These are phyloP conservation scores for Cosmia pyralina DNA, from an alignment of 2,888 invertebrate genomes.

Conservation along the genomic window DNA sequence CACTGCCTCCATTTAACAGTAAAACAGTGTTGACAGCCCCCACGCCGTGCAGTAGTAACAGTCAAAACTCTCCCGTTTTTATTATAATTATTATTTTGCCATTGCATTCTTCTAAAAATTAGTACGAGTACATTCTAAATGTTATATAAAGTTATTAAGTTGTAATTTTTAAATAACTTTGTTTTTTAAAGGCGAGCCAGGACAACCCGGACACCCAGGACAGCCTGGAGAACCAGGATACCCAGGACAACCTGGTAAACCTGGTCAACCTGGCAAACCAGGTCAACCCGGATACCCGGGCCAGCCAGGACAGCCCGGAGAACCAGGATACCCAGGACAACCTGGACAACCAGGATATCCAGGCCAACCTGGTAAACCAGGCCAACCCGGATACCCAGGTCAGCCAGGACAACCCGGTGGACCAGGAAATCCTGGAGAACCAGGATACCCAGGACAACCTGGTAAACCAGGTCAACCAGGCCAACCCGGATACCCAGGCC, in stretches of 20 bases:
- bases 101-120: not conserved
- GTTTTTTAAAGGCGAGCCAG: conserved; percentile 11
- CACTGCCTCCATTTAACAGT: not conserved
- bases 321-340: conserved; percentile 13
- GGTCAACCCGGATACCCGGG: conserved; percentile 8
- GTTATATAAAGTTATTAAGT: no score
- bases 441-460: conserved; percentile 62
- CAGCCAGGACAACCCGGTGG: conserved; percentile 70
- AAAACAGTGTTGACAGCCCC: not conserved
- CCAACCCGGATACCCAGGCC: conserved; percentile 2
- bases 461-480: conserved; percentile 25
- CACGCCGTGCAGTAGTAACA: not conserved
- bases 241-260: conserved; percentile 32
- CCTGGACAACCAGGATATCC: conserved; percentile 67
- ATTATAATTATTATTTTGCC: not conserved
- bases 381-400: conserved; percentile 60
- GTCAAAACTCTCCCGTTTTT: not conserved
- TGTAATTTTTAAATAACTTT: not conserved
- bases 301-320: conserved; percentile 8
- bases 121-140: no score
- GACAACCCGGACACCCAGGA: conserved; percentile 13
- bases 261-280: conserved; percentile 15
- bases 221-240: conserved; percentile 15
- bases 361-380: conserved; percentile 67
- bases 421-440: conserved; percentile 30